A percentile compares a stretch with the other conserved stretches of the same genome.
phyloP scores from a whole-genome alignment of 2,888 invertebrate species.

The Heteromyza rotundicornis region DNA sequence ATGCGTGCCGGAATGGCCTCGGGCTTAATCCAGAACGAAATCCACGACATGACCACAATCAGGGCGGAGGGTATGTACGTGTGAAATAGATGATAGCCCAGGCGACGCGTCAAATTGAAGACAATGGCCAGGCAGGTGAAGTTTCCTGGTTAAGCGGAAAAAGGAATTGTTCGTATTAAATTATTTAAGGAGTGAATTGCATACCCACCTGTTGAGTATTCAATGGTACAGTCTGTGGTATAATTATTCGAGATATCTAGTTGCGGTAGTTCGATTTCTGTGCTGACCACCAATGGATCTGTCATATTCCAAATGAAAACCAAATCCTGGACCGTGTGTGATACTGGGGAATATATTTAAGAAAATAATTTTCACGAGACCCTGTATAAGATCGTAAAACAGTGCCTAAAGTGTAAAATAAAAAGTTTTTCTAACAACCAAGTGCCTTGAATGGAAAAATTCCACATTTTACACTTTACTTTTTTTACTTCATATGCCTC shows the following conservation, averaged over 20 bases:
- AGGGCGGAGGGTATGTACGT: constrained; percentile 91
- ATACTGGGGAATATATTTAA: constrained; percentile 69
- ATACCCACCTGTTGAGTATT: constrained; percentile 75
- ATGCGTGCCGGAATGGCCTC: constrained; percentile 91
- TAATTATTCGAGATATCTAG: constrained; percentile 83
- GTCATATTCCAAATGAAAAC: constrained; percentile 93
- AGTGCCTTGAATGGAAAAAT: too few relatives aligned
- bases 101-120: constrained; percentile 80
- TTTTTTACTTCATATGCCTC: too few relatives aligned
- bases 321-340: constrained; percentile 92
- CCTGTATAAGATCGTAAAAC: neutral
- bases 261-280: constrained; percentile 89
- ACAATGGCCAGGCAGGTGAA: constrained; percentile 91
- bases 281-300: constrained; percentile 86
- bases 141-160: constrained; percentile 70
- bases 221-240: constrained; percentile 90
- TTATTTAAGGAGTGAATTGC: too few relatives aligned
- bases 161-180: too few relatives aligned
- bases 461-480: too few relatives aligned
- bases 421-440: neutral
- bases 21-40: constrained; percentile 94
- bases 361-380: neutral
- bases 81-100: constrained; percentile 90
- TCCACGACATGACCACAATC: constrained; percentile 95
- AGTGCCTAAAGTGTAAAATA: neutral